A percentile compares a stretch with the other conserved stretches of the same genome.
These are phyloP conservation scores for Bombus huntii DNA, from an alignment of 1,140 invertebrate species.

Conservation along the genomic window DNA sequence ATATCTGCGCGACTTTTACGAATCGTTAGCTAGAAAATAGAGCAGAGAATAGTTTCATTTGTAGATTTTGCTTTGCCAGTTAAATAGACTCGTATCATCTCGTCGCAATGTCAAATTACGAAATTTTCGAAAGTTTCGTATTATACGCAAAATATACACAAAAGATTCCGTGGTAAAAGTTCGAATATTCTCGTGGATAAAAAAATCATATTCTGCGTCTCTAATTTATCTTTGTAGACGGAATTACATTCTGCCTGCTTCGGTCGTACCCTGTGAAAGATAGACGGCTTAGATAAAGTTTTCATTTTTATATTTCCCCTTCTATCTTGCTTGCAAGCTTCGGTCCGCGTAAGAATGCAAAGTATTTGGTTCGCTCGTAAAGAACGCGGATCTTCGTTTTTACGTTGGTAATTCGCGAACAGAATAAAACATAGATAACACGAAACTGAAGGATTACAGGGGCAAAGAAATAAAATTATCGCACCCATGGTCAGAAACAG, in stretches of 20 bases:
- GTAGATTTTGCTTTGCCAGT: too few relatives aligned
- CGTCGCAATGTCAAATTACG: too few relatives aligned
- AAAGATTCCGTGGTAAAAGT: too few relatives aligned
- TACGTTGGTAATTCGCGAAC: slow-evolving; percentile 1
- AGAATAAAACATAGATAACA: slow-evolving; percentile 9
- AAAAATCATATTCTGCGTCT: not conserved
- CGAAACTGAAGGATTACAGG: not conserved
- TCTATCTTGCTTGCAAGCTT: not conserved
- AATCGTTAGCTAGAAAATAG: not conserved
- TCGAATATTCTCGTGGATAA: not conserved
- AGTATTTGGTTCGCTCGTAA: not conserved
- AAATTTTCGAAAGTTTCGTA: too few relatives aligned
- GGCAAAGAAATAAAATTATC: not conserved
- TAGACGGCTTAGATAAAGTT: not conserved
- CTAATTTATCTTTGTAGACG: not conserved
- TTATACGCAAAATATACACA: too few relatives aligned
- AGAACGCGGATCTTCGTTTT: not conserved
- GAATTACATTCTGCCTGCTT: not conserved
- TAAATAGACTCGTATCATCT: too few relatives aligned
- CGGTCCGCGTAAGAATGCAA: not conserved
- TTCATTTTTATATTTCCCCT: not conserved
- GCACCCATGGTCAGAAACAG: too few relatives aligned
- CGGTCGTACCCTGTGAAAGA: not conserved
- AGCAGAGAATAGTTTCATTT: too few relatives aligned
- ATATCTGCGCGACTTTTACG: not conserved